These are phyloP conservation scores for Argyrosomus japonicus DNA, from an alignment of 2,113 vertebrate genomes.

Conservation along the genomic window DNA sequence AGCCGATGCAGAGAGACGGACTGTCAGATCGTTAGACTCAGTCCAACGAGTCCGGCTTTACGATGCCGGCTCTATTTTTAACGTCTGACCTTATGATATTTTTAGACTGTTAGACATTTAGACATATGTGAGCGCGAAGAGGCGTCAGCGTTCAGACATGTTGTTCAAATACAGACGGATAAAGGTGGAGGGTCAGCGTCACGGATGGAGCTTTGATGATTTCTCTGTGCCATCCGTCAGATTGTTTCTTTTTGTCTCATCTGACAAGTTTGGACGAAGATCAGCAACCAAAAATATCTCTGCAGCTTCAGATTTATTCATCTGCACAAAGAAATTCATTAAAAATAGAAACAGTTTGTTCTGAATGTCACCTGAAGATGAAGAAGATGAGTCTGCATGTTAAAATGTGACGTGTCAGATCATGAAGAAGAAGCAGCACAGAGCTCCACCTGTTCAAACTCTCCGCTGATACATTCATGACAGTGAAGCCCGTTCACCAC, in stretches of 20 bases:
- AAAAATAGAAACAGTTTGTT: constrained; percentile 5
- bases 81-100: constrained; percentile 75
- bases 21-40: constrained; percentile 80
- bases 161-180: not conserved
- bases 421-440: too few species aligned
- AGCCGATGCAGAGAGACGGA: constrained; percentile 80
- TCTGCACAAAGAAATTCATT: constrained; percentile 21
- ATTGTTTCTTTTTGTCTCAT: constrained; percentile 18
- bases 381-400: not conserved
- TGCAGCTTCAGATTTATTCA: not conserved
- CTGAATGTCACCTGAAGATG: constrained; percentile 2
- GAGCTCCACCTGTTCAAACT: too few species aligned
- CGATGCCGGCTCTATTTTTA: constrained; percentile 79
- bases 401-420: not conserved
- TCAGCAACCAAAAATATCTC: constrained; percentile 25
- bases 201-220: too few species aligned
- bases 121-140: constrained; percentile 69
- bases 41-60: constrained; percentile 69
- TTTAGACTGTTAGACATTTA: constrained; percentile 69
- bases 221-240: constrained; percentile 27
- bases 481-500: constrained; percentile 24
- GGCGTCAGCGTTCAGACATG: not conserved
- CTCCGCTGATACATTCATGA: not conserved
- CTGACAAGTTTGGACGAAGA: constrained; percentile 43
- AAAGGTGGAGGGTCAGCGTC: constrained; percentile 58